Evolutionary conservation across 37 sponge, comb jelly and placozoan genomes (phyloP), one percentile per base, ranked within the genome.

Genomic region (Theonella swinhoei): DNA sequence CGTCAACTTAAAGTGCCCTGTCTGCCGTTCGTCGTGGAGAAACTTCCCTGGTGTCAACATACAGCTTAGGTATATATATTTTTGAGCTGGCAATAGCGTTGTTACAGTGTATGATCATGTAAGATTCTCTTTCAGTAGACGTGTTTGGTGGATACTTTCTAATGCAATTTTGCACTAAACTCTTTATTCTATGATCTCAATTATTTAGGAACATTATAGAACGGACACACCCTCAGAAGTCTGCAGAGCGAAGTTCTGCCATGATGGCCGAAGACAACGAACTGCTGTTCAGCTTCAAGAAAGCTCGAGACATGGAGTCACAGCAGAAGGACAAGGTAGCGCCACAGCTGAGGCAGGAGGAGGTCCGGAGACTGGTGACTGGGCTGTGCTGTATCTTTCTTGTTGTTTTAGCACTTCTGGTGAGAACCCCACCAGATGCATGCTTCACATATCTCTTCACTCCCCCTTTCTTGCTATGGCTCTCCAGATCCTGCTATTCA

Each of bases 41-140:
- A 70, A 34, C n/a, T 72, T 82, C 22, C 91, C 94, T 25, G 79
- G 70, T 42, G 82, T 94, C 64, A 89, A 94, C 68, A 84, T 87
- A 5, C 66, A 42, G 43, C 74, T 94, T 40, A 87, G 91, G 94
- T 90, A 70, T 2, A 68, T 32, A 69, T 31, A 4, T 17, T 8
- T 70, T 65, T 65, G 25, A 65, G 31, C 8, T 30, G 5, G 29
- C 5, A 14, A 4, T 65, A 31, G 14, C 25, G 8, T 30, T 24
- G n/a, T n/a, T n/a, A n/a, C n/a, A n/a, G n/a, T n/a, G n/a, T n/a
- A n/a, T n/a, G n/a, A n/a, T n/a, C n/a, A n/a, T n/a, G n/a, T n/a
- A n/a, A n/a, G 11, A 20, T 11, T 19, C 11, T 19, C 60, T 20
- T 58, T 19, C 17, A 20, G 60, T 58, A 58, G 11, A n/a, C n/a